Base-by-base conservation (phyloP, 2,888 invertebrate species). In the Serripes groenlandicus region DNA sequence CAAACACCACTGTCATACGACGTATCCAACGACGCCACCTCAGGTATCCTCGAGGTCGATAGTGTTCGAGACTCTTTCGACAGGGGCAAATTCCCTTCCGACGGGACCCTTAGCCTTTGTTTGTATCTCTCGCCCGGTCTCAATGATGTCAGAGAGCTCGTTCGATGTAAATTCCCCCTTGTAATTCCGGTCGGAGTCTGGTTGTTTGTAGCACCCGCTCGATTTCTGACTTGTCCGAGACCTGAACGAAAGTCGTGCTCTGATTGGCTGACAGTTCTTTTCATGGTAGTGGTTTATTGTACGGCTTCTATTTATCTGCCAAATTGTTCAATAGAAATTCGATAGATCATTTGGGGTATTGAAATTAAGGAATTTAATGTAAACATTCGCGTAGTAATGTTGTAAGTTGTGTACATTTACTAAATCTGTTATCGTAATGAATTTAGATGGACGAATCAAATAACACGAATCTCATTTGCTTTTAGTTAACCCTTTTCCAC, bases 1-100 rank as follows among this genome's bases (percentile, higher is more conserved):
- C 73, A 69, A 49, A 81, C 81, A 77, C 73, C 76, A 54, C 76
- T 81, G 77, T 74, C 81, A 66, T 37, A 68, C 54, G 66, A 75
- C 30, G 64, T 62, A 66, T 75, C 66, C 54, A 81, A 76, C 26
- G 81, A 77, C 76, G 81, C 81, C 49, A 49, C 52, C 37, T 54
- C 56, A 26, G 54, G 75, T 21, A 34, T 62, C 49, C 34, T 32
- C 34, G 18, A 28, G 23, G 35, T 23, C 7, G 60, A 60, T 7
- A 34, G 30, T 4, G 35, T 15, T 3, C 49, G 34, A 3, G 37
- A 37, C 1, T n/a, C 58, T 21, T 26, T 49, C n/a, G 56, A 42
- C 7, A 28, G 28, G 21, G 42, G 34, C 42, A 73, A 18, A 37
- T 73, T 73, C 73, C 73, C 73, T 60, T 73, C 73, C 11, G 73